Percentiles rank a stretch among this genome's conserved stretches.
Evolutionary conservation across 1,140 invertebrate species (phyloP).

Genomic region (Pseudomyrmex cubaensis): DNA sequence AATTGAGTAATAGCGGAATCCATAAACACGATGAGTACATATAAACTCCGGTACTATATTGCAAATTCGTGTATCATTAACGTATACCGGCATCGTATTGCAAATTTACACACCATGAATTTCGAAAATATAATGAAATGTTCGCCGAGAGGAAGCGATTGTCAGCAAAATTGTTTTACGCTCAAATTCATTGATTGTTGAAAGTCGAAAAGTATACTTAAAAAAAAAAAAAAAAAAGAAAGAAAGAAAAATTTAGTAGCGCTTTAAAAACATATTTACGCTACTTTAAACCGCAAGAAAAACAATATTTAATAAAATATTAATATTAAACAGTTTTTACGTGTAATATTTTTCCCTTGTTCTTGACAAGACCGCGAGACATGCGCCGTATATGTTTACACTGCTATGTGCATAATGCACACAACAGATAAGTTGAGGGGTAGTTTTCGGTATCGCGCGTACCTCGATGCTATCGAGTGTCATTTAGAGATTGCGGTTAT

Average conservation of each 20-base stretch:
- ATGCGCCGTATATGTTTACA: not conserved
- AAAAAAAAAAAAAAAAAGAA: constrained; percentile 17
- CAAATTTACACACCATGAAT: constrained; percentile 6
- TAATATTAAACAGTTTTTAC: not conserved
- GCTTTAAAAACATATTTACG: not conserved
- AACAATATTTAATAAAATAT: not conserved
- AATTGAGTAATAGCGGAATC: constrained; percentile 7
- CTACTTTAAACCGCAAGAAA: no score
- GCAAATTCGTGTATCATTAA: constrained; percentile 17
- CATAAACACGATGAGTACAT: constrained; percentile 9
- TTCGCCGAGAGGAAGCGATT: not conserved
- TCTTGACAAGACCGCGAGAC: not conserved
- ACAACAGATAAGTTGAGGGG: constrained; percentile 11
- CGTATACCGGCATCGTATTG: constrained; percentile 7
- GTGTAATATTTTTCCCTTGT: not conserved
- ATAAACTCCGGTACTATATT: not conserved
- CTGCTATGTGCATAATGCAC: constrained; percentile 11
- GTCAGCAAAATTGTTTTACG: not conserved
- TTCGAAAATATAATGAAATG: not conserved
- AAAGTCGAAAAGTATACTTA: not conserved
- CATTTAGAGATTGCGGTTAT: constrained; percentile 48
- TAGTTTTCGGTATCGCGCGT: constrained; percentile 4
- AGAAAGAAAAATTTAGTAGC: not conserved
- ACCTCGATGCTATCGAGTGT: constrained; percentile 42
- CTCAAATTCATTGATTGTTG: not conserved